Base-by-base conservation (phyloP, 2,888 invertebrate species). In the Luperina nickerlii region DNA sequence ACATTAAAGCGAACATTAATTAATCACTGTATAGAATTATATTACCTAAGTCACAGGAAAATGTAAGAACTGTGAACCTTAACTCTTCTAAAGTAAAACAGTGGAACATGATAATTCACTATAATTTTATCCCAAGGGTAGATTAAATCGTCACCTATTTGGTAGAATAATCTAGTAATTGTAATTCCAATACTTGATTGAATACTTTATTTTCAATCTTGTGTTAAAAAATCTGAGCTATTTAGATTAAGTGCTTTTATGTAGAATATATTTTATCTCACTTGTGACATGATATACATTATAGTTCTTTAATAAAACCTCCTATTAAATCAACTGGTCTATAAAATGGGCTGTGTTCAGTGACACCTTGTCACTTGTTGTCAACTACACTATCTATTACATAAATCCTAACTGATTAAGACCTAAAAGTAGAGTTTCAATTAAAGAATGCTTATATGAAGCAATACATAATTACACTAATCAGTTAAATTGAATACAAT, bases 1-100 rank as follows among this genome's bases (percentile, higher is more conserved):
- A 95, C 93, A 91, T 94, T 92, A 92, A 94, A 95, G 94, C 94
- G 87, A 95, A 93, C 87, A 89, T 92, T 92, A 93, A 92, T 91
- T 89, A 90, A 93, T 94, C 92, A 94, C 92, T 90, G 91, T 90
- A 91, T 86, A 89, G 78, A 84, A 88, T 90, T 88, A 90, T 79
- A 88, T 92, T 92, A 93, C 84, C 93, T 94, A 94, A 90, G 87
- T 88, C 90, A 90, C 87, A 91, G 90, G 87, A 86, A 85, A 89
- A 83, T 87, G 81, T 87, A 84, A 88, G 88, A 90, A 89, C 91
- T 90, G 92, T 91, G 85, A 86, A 88, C 89, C 90, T 91, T 91
- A 92, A 85, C 81, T 79, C 86, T 86, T 88, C 88, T 68, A 85
- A 85, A 81, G 85, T 90, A 88, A 88, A 87, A 87, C 81, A 89